Conservation (phyloP, 2,113 vertebrate genomes). For the Perca flavescens region DNA sequence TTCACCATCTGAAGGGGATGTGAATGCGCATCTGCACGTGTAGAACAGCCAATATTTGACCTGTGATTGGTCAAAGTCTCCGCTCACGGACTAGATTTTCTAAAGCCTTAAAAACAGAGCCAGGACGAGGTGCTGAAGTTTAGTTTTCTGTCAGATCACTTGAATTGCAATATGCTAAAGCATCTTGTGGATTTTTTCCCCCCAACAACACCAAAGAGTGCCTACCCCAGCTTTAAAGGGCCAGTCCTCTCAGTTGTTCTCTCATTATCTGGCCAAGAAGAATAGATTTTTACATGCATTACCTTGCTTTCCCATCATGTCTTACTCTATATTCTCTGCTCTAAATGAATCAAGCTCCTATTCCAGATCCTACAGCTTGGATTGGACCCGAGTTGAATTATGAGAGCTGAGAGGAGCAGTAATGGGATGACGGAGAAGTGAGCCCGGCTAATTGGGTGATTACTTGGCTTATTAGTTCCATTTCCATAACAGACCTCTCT, state of each 20-base stretch:
- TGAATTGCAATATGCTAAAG: no score
- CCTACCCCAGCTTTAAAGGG: background rate
- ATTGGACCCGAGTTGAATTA: constrained; percentile 67
- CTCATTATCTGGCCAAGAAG: background rate
- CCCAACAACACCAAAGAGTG: no score
- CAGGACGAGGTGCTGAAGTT: no score
- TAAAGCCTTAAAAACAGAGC: no score
- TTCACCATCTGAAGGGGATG: no score
- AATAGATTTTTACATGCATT: background rate
- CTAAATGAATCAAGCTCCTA: constrained; percentile 55
- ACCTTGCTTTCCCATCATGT: constrained; percentile 23
- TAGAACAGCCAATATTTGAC: no score
- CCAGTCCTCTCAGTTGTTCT: background rate
- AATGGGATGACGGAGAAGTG: constrained; percentile 56
- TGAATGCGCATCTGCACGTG: no score
- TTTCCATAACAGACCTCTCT: constrained; percentile 51
- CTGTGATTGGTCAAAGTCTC: no score
- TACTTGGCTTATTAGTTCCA: constrained; percentile 69
- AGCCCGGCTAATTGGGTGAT: constrained; percentile 69
- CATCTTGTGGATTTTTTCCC: no score
- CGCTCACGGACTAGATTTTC: no score
- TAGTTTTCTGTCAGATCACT: no score
- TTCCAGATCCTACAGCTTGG: constrained; percentile 63
- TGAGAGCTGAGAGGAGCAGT: constrained; percentile 63
- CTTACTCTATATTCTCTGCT: constrained; percentile 34